phyloP scores from a whole-genome alignment of 1,140 invertebrate genomes.

The Wiebesia pumilae region DNA sequence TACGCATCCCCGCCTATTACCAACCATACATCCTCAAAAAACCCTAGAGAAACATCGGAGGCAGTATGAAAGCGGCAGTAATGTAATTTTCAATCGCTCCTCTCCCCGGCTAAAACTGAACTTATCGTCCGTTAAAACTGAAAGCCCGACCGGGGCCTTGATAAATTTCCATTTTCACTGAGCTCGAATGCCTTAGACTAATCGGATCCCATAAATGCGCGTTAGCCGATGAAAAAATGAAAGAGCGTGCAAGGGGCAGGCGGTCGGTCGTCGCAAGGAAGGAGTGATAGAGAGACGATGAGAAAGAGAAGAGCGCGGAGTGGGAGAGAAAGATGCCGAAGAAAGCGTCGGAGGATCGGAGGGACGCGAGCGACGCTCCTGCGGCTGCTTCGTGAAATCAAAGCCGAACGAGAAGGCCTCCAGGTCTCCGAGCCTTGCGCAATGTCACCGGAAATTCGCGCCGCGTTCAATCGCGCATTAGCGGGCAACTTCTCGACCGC shows the following conservation, averaged over 20 bases:
- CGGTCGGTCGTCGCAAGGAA: not conserved
- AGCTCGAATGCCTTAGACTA: not conserved
- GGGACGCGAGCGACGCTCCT: not conserved
- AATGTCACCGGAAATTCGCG: not conserved
- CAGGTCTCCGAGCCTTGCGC: not conserved
- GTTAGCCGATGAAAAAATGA: not conserved
- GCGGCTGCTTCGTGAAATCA: not conserved
- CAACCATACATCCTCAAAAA: not conserved
- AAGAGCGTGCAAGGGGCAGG: not conserved
- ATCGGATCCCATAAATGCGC: not conserved
- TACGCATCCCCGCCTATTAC: not conserved
- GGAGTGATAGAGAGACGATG: not conserved
- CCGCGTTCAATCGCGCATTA: not conserved
- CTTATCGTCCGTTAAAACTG: not conserved
- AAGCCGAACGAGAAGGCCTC: not conserved
- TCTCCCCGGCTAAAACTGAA: too few relatives aligned
- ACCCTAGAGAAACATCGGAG: not conserved
- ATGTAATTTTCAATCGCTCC: not conserved
- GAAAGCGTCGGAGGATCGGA: not conserved
- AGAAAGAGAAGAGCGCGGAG: not conserved
- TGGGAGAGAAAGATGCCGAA: constrained; percentile 2
- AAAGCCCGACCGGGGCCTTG: not conserved
- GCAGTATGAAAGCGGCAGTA: not conserved
- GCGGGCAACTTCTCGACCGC: not conserved
- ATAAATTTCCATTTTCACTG: not conserved